A percentile compares a stretch with the other conserved stretches of the same genome.
Evolutionary conservation across 1,140 invertebrate genomes (phyloP).

Genomic region (Papilio xuthus): DNA sequence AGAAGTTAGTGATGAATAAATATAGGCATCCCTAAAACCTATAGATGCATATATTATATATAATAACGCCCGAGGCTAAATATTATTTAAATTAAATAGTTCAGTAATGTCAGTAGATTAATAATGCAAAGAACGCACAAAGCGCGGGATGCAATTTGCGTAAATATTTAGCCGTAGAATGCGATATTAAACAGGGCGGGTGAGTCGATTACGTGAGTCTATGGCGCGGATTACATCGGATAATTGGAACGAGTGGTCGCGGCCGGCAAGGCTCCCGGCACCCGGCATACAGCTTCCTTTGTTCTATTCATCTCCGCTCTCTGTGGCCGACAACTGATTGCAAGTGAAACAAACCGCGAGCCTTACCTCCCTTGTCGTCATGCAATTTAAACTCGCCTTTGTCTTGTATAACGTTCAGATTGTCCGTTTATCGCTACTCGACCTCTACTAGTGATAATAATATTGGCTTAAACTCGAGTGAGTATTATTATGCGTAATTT

Average conservation of each 20-base stretch:
- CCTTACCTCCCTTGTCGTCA: conserved; percentile 2
- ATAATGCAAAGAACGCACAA: conserved; percentile 45
- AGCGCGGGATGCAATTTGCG: conserved; percentile 50
- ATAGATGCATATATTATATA: no score
- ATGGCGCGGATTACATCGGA: conserved; percentile 61
- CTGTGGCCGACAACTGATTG: conserved; percentile 30
- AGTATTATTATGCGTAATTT: not conserved
- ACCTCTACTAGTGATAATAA: not conserved
- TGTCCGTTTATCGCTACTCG: not conserved
- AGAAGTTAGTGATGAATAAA: not conserved
- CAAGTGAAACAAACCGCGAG: conserved; percentile 10
- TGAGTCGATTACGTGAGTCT: conserved; percentile 66
- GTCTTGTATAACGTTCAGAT: not conserved
- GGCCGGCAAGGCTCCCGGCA: conserved; percentile 41
- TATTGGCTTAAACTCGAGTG: not conserved
- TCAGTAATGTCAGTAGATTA: conserved; percentile 11
- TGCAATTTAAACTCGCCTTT: conserved; percentile 11
- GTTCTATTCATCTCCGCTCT: conserved; percentile 35
- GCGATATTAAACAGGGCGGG: conserved; percentile 67
- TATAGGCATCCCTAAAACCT: not conserved
- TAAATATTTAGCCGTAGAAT: conserved; percentile 67
- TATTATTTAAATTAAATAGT: not conserved
- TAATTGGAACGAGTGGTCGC: conserved; percentile 54
- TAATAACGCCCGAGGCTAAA: not conserved
- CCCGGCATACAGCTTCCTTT: conserved; percentile 51